Conservation (phyloP, 2,888 invertebrate species). For the Eupithecia subumbrata region DNA sequence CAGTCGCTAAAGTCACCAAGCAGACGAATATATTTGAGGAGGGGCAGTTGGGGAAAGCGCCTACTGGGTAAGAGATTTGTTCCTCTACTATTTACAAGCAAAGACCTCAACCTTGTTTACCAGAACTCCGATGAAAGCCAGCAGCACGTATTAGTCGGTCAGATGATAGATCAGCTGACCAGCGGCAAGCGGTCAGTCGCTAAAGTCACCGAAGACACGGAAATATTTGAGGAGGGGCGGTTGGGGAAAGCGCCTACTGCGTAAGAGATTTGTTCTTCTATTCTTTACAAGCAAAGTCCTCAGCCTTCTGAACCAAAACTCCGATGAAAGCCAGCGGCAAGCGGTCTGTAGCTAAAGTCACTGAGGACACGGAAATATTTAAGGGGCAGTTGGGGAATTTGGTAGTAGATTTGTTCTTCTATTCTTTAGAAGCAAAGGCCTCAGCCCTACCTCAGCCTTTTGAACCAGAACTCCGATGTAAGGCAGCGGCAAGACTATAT, state of each 20-base stretch:
- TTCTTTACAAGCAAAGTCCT: conserved; percentile 91
- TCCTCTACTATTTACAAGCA: conserved; percentile 54
- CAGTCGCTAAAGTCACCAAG: conserved; percentile 89
- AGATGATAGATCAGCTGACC: conserved; percentile 92
- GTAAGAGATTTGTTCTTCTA: conserved; percentile 53
- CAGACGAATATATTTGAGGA: conserved; percentile 95
- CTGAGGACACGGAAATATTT: conserved; percentile 92
- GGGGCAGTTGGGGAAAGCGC: conserved; percentile 92
- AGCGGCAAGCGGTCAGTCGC: conserved; percentile 85
- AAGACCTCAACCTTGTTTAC: conserved; percentile 95
- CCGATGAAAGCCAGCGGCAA: conserved; percentile 86
- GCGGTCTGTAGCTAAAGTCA: conserved; percentile 56
- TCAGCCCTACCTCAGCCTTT: too few species aligned
- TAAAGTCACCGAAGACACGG: conserved; percentile 86
- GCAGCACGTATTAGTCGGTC: conserved; percentile 88
- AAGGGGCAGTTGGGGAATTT: conserved; percentile 93
- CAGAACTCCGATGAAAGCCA: conserved; percentile 90
- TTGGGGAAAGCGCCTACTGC: conserved; percentile 94
- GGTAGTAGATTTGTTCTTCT: conserved; percentile 53
- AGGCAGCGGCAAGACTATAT: conserved; percentile 84
- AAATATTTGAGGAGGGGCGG: conserved; percentile 94
- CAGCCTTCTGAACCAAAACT: conserved; percentile 92
- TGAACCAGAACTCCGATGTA: conserved; percentile 89
- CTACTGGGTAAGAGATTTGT: conserved; percentile 87
- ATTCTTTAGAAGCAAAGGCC: conserved; percentile 89